Base-by-base conservation (phyloP, 2,113 vertebrate genomes). In the Erythrolamprus reginae region DNA sequence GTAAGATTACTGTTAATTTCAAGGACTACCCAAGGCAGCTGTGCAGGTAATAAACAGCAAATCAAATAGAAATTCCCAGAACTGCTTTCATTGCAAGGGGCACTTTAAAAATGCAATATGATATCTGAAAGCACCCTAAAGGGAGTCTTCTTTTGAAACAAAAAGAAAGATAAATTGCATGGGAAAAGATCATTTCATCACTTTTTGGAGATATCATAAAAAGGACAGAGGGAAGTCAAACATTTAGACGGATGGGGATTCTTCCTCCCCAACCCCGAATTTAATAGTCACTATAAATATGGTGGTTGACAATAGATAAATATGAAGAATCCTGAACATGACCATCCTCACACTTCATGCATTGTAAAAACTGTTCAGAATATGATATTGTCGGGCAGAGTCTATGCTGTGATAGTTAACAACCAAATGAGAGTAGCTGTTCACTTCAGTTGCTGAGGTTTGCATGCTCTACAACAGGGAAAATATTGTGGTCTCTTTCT, bases 281-380 rank as follows among this genome's bases (percentile, higher is more conserved):
- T 53, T 95, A 96, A 96, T 94, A 87, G 89, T 93, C 91, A 89
- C 94, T 94, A 95, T 96, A 97, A 97, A 97, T 96, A 96, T 90
- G 70, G 91, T 92, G 86, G 86, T 92, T 94, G 93, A 92, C 88
- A 94, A 94, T 95, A 96, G 96, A 97, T 95, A 95, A 94, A 95
- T 92, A 93, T 93, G 82, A 91, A 94, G 86, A 95, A 95, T 24
- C 23, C 56, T 51, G 89, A 94, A 95, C 89, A 89, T 77, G 84
- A 10, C 85, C 92, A 91, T 96, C 93, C 94, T 95, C 94, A 92
- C 93, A 89, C 93, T 95, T 96, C 96, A 95, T 94, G 95, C 93
- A 90, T 94, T 92, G 94, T 89, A 95, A 89, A 95, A 94, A 95
- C 92, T 95, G 92, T 93, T 94, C 93, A 95, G 95, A 93, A 94